Conservation (phyloP, 2,888 invertebrate species). For the Drosophila fungiperda region DNA sequence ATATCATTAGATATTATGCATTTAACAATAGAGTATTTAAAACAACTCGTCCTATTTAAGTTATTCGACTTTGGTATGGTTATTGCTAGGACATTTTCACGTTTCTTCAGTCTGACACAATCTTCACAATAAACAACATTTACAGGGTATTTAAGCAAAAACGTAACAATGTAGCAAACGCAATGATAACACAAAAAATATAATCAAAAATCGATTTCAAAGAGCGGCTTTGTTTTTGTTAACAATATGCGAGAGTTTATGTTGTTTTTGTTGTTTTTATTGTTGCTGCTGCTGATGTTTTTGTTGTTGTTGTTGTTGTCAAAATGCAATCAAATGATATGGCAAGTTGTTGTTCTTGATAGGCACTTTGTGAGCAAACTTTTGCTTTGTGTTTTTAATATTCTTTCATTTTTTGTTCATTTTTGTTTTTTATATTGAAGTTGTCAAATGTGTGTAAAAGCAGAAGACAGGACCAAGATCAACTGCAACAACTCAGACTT, state of each 20-base stretch:
- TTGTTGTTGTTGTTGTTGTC: conserved; percentile 58
- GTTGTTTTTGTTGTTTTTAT: conserved; percentile 18
- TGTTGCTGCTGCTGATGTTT: conserved; percentile 45
- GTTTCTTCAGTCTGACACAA: neutral
- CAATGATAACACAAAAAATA: conserved; percentile 80
- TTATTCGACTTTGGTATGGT: neutral
- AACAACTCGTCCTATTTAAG: neutral
- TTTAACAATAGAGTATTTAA: too few species aligned
- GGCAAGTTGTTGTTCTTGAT: conserved; percentile 62
- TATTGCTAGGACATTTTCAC: too few species aligned
- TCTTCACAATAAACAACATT: neutral
- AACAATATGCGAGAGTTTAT: conserved; percentile 65
- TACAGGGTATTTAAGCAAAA: conserved; percentile 34
- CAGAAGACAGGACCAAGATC: neutral
- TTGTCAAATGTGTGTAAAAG: neutral
- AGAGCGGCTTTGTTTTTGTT: conserved; percentile 73
- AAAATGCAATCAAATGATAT: conserved; percentile 76
- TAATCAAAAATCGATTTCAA: conserved; percentile 81
- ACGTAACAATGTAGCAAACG: conserved; percentile 20
- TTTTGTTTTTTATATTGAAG: conserved; percentile 27
- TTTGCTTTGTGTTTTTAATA: conserved; percentile 38
- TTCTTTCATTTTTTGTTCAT: conserved; percentile 11
- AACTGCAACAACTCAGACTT: neutral
- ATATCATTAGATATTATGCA: neutral
- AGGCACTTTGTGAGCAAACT: conserved; percentile 74